Evolutionary conservation across 2,797 vertebrate species (phyloP).

Genomic region (Cygnus olor): DNA sequence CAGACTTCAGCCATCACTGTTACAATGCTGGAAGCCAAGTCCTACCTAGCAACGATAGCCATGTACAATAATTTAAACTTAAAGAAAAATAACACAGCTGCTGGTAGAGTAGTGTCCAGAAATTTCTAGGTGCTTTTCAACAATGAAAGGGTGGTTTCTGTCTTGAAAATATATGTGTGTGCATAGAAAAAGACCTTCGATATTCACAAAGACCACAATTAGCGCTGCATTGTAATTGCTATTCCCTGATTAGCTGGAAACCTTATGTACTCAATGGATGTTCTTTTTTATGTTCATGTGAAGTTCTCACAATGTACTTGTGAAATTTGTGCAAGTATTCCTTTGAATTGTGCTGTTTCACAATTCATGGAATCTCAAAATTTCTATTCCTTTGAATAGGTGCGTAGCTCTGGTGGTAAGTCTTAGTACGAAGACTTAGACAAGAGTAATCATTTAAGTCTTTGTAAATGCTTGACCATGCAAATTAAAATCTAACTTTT

Average conservation of each 20-base stretch:
- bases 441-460: background rate
- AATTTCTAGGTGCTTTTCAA: slow-evolving; percentile 42
- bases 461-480: background rate
- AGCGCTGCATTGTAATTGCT: background rate
- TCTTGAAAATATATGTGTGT: slow-evolving; percentile 9
- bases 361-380: background rate
- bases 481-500: background rate
- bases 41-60: slow-evolving; percentile 55
- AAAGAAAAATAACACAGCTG: slow-evolving; percentile 50
- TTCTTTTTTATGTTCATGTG: slow-evolving; percentile 22
- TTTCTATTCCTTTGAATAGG: background rate
- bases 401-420: background rate
- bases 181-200: background rate
- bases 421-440: background rate
- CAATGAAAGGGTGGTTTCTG: slow-evolving; percentile 31
- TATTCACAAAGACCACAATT: slow-evolving; percentile 30
- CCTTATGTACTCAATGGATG: background rate
- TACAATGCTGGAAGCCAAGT: slow-evolving; percentile 61
- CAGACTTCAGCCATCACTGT: slow-evolving; percentile 49
- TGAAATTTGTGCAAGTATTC: background rate
- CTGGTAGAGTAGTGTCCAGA: slow-evolving; percentile 17
- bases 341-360: background rate
- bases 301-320: background rate
- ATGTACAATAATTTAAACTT: slow-evolving; percentile 30
- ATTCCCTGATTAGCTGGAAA: background rate